Conservation (phyloP, 2,113 vertebrate species). For the Chamaetylas fuelleborni region DNA sequence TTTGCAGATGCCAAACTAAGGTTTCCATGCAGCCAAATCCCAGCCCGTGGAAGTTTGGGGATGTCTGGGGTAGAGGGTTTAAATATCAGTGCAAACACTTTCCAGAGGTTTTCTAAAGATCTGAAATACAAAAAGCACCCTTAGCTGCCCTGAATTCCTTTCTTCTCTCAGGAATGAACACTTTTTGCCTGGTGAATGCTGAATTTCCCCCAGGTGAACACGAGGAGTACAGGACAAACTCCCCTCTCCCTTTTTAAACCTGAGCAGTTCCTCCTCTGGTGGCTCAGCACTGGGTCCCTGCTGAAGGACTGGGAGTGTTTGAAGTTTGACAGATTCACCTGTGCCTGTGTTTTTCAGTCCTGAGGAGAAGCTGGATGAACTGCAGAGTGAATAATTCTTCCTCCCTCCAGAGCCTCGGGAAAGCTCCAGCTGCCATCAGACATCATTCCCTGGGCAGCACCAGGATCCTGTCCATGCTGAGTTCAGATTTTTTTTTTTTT, state of each 20-base stretch:
- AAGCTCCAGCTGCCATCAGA: background rate
- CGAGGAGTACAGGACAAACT: background rate
- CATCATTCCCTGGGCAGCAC: background rate
- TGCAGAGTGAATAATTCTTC: background rate
- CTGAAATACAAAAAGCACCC: background rate
- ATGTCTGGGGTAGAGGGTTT: background rate
- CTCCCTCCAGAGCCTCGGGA: background rate
- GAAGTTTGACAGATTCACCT: background rate
- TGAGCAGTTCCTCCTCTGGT: background rate
- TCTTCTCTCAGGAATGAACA: background rate
- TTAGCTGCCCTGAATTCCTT: background rate
- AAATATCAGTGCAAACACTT: background rate
- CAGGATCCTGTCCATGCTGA: background rate
- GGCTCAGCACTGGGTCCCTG: background rate
- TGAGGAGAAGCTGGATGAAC: background rate
- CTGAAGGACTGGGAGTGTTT: background rate
- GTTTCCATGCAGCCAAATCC: background rate
- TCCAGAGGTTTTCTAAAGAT: background rate
- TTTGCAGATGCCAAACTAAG: background rate
- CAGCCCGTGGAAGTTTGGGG: rapidly evolving
- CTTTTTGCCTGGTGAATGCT: background rate
- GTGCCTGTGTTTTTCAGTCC: background rate
- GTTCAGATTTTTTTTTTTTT: background rate
- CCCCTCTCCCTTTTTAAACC: background rate
- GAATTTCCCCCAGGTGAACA: background rate